These are phyloP conservation scores for Eufriesea mexicana DNA, from an alignment of 1,140 invertebrate genomes.

Conservation along the genomic window DNA sequence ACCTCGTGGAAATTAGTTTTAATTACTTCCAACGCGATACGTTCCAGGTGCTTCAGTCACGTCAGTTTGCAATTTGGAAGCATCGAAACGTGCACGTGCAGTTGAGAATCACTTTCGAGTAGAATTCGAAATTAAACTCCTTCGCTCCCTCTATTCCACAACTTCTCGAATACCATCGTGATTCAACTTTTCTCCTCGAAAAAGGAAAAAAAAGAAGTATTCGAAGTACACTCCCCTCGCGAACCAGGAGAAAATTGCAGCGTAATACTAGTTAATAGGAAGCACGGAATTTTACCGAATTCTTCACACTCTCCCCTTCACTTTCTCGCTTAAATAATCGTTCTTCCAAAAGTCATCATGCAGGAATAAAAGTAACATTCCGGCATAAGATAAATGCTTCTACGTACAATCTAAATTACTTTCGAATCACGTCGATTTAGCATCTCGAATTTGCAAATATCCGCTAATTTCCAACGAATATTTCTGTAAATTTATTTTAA, in stretches of 20 bases:
- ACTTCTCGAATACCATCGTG: background rate
- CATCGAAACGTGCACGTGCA: background rate
- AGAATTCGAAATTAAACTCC: constrained; percentile 11
- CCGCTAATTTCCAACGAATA: no score
- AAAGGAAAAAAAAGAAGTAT: background rate
- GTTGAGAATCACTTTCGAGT: constrained; percentile 1
- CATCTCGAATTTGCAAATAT: no score
- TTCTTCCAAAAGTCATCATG: background rate
- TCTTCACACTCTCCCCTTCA: background rate
- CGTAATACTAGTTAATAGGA: background rate
- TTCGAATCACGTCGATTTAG: no score
- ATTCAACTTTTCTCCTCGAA: background rate
- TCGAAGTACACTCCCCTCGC: no score
- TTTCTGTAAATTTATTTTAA: no score
- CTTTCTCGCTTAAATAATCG: background rate
- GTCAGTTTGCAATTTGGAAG: background rate
- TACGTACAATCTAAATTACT: no score
- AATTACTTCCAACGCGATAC: background rate
- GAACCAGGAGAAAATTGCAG: background rate
- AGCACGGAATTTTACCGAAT: background rate
- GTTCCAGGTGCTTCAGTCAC: background rate
- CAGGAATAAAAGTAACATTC: no score
- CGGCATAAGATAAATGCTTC: no score
- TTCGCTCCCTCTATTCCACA: background rate
- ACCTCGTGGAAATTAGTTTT: background rate